Evolutionary conservation across 2,113 vertebrate species (phyloP).

Genomic region (Silurus meridionalis): DNA sequence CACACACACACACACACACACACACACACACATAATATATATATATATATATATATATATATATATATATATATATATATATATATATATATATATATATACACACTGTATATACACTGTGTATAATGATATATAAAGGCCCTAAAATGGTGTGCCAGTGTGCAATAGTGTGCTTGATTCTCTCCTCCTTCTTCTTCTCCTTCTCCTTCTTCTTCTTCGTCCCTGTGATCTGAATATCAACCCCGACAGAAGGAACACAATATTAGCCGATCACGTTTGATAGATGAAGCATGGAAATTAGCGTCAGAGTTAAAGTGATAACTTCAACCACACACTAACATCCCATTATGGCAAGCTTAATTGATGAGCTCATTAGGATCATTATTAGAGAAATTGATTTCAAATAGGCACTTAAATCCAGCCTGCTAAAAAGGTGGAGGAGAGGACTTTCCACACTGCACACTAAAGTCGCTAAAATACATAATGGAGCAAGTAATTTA

Average conservation of each 20-base stretch:
- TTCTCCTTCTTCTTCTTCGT: conserved; percentile 64
- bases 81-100: too few species aligned
- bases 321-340: conserved; percentile 86
- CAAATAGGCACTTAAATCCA: conserved; percentile 99
- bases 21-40: too few species aligned
- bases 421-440: conserved; percentile 77
- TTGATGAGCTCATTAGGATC: conserved; percentile 99
- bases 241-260: conserved; percentile 82
- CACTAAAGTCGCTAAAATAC: conserved; percentile 89
- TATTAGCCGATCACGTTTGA: conserved; percentile 85
- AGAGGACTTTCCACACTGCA: conserved; percentile 78
- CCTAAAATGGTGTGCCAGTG: background rate
- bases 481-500: conserved; percentile 99
- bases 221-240: conserved; percentile 79
- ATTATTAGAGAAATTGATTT: conserved; percentile 99
- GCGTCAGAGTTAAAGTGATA: conserved; percentile 93
- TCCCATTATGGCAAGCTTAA: conserved; percentile 98
- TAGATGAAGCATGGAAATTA: conserved; percentile 94
- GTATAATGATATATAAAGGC: background rate
- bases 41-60: too few species aligned
- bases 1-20: too few species aligned
- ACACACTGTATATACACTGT: too few species aligned
- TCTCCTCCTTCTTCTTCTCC: conserved; percentile 66
- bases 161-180: conserved; percentile 65
- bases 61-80: too few species aligned